Conservation (phyloP, 2,113 vertebrate species). For the Anser brachyrhynchus region DNA sequence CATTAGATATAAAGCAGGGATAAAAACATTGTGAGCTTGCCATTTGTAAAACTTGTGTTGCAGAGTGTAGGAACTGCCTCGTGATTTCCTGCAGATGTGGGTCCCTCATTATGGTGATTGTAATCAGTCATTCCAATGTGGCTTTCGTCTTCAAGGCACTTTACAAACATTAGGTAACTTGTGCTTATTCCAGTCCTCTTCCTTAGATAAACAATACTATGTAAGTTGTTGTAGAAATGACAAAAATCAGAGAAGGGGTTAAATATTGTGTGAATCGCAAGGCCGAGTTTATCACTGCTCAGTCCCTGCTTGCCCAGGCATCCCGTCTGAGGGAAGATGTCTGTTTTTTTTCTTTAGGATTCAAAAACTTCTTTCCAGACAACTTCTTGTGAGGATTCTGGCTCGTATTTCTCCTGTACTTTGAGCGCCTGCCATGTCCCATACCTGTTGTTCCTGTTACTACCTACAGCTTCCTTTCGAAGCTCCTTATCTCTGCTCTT, state of each 20-base stretch:
- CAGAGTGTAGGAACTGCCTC: neutral
- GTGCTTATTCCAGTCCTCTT: neutral
- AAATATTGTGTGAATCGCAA: neutral
- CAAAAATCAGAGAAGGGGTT: neutral
- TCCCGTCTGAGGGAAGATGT: neutral
- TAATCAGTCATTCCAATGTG: neutral
- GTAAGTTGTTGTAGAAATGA: neutral
- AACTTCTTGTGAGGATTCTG: neutral
- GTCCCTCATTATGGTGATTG: conserved; percentile 14
- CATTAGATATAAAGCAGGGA: neutral
- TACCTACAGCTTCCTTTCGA: neutral
- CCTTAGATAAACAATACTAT: neutral
- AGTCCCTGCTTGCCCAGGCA: neutral
- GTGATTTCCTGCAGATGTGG: conserved; percentile 20
- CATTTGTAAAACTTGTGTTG: neutral
- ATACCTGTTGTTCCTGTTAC: neutral
- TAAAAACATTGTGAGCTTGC: neutral
- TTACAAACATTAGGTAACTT: conserved; percentile 8
- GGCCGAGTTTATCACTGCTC: neutral
- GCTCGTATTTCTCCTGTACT: neutral
- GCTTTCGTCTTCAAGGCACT: conserved; percentile 8
- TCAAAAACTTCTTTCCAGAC: neutral
- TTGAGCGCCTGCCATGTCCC: neutral
- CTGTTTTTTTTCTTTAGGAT: neutral
- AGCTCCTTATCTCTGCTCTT: neutral